Base-by-base conservation (phyloP, 2,888 invertebrate species). In the Drosophila limbata region DNA sequence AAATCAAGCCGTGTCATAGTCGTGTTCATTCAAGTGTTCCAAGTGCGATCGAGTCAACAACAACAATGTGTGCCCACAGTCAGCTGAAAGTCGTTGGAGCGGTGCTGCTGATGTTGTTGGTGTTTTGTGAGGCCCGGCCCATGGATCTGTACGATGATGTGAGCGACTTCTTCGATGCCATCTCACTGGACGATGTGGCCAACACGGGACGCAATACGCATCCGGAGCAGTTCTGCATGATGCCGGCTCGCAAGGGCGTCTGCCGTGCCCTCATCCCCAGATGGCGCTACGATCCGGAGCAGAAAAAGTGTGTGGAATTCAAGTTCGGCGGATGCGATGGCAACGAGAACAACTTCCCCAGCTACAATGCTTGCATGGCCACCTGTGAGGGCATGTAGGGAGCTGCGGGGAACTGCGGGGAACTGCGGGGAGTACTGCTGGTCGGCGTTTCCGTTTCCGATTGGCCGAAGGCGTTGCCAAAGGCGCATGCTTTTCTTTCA, bases 251-350 rank as follows among this genome's bases (percentile, higher is more conserved):
- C 31, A 92, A 92, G 56, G 93, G 93, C 9, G 92, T 93, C n/a
- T 93, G 93, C 40, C 91, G 93, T 0, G 93, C 93, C 0, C 66
- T 93, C 3, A 92, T 93, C 48, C 92, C 92, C 1, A 89, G 93
- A 56, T 93, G 91, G 91, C 92, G 93, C 61, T 94, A 94, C 85
- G 93, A 94, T 87, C 91, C 93, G 1, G 83, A 88, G 52, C 89
- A 91, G 42, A 92, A 92, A 66, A 92, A 92, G 59, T 94, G 94
- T 67, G 82, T 91, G 6, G 93, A 93, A 77, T 94, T 94, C 84
- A 93, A 93, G 73, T 94, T 93, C 72, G 94, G 94, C 4, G 94
- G 94, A 59, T 94, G 94, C 77, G 93, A 93, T 81, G 94, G 94
- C 69, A 94, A 94, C 77, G 93, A 92, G 64, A 94, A 94, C 82